A percentile compares a stretch with the other conserved stretches of the same genome.
Evolutionary conservation across 2,888 invertebrate genomes (phyloP).

Genomic region (Tridacna crocea): DNA sequence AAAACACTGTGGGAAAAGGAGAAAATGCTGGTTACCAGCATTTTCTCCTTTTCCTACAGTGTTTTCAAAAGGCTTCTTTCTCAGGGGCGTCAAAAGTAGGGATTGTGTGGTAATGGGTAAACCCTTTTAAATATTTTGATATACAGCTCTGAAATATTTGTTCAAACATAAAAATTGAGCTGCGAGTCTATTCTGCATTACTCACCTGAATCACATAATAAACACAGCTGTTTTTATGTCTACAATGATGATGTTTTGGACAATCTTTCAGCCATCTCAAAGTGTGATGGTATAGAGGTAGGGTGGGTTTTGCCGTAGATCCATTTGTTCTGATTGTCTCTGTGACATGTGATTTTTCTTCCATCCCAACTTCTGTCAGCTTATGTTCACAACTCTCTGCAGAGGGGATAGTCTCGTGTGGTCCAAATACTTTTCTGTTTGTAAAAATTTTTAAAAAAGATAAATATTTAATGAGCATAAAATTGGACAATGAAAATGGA

Average conservation of each 20-base stretch:
- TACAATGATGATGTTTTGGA: constrained; percentile 67
- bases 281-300: constrained; percentile 1
- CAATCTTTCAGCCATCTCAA: constrained; percentile 51
- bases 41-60: not conserved
- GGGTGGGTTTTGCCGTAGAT: constrained; percentile 4
- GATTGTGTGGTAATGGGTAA: no score
- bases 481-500: no score
- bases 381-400: constrained; percentile 7
- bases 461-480: not conserved
- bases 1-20: not conserved
- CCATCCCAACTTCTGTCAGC: not conserved
- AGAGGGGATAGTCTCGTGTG: constrained; percentile 32
- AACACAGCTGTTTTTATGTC: constrained; percentile 69
- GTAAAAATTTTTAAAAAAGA: not conserved
- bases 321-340: not conserved
- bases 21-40: not conserved
- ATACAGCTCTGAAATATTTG: no score
- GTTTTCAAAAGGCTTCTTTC: not conserved
- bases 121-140: no score
- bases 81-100: not conserved
- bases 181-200: not conserved
- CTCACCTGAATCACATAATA: constrained; percentile 45
- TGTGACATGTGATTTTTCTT: not conserved
- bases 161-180: no score
- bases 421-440: constrained; percentile 49